Evolutionary conservation across 2,888 invertebrate species (phyloP).

Genomic region (Tyria jacobaeae): DNA sequence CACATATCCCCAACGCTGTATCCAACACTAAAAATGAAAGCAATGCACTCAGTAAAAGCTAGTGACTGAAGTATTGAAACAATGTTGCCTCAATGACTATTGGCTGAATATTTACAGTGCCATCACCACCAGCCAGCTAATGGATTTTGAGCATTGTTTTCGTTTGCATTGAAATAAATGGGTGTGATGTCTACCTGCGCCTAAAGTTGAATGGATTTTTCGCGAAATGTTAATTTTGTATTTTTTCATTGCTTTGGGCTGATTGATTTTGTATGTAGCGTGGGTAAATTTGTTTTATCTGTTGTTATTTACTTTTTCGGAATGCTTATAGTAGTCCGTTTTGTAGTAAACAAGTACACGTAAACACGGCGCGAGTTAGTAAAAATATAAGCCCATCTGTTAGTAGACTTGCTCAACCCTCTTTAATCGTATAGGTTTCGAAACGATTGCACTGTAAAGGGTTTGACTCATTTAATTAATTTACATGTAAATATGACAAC

Average conservation of each 20-base stretch:
- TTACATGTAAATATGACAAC: too few relatives aligned
- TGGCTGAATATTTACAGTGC: slow-evolving; percentile 69
- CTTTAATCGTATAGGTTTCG: too few relatives aligned
- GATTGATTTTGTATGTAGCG: slow-evolving; percentile 6
- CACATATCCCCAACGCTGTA: slow-evolving; percentile 1
- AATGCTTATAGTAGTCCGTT: neutral
- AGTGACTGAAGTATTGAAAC: slow-evolving; percentile 54
- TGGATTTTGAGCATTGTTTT: slow-evolving; percentile 81
- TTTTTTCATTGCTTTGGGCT: neutral
- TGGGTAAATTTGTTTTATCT: neutral
- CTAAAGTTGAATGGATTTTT: slow-evolving; percentile 15
- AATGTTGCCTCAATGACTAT: slow-evolving; percentile 57
- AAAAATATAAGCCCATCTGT: too few relatives aligned
- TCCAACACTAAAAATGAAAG: slow-evolving; percentile 28
- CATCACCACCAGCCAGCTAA: slow-evolving; percentile 69
- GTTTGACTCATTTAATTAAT: too few relatives aligned
- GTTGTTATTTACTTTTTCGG: neutral
- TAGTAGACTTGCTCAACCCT: too few relatives aligned
- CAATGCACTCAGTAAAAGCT: slow-evolving; percentile 42
- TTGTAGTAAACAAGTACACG: neutral
- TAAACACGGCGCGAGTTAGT: too few relatives aligned
- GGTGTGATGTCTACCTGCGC: slow-evolving; percentile 57
- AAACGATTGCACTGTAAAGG: too few relatives aligned
- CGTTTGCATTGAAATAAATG: slow-evolving; percentile 68
- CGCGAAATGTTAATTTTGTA: slow-evolving; percentile 12